These are phyloP conservation scores for Agriopis leucophaearia DNA, from an alignment of 2,888 invertebrate species.

Conservation along the genomic window DNA sequence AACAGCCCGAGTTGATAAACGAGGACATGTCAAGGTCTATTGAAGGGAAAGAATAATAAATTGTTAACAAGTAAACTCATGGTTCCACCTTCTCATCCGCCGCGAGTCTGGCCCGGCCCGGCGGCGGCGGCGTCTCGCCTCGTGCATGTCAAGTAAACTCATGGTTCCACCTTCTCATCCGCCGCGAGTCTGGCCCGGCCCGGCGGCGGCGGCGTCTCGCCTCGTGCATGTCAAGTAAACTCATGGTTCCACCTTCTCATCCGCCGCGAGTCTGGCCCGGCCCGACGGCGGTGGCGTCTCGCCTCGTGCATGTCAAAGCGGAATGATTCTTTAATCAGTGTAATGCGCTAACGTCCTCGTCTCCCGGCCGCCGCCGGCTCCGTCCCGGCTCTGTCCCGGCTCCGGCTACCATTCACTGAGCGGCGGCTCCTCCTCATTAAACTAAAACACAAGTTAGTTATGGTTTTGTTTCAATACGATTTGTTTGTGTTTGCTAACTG, in stretches of 20 bases:
- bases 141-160: too few species aligned
- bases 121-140: too few species aligned
- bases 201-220: too few species aligned
- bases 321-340: constrained; percentile 40
- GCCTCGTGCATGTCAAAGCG: constrained; percentile 16
- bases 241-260: neutral
- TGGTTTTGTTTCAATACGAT: neutral
- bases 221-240: too few species aligned
- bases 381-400: neutral
- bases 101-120: too few species aligned
- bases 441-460: neutral
- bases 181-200: too few species aligned
- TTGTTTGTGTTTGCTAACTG: neutral
- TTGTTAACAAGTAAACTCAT: too few species aligned
- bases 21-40: too few species aligned
- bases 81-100: too few species aligned
- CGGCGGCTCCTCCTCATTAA: neutral
- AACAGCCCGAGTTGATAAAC: too few species aligned
- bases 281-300: neutral
- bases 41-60: too few species aligned
- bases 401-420: neutral
- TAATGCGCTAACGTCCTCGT: constrained; percentile 37
- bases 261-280: neutral
- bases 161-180: too few species aligned
- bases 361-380: constrained; percentile 1